phyloP scores from a whole-genome alignment of 2,113 vertebrate species.

The Fulmarus glacialis region DNA sequence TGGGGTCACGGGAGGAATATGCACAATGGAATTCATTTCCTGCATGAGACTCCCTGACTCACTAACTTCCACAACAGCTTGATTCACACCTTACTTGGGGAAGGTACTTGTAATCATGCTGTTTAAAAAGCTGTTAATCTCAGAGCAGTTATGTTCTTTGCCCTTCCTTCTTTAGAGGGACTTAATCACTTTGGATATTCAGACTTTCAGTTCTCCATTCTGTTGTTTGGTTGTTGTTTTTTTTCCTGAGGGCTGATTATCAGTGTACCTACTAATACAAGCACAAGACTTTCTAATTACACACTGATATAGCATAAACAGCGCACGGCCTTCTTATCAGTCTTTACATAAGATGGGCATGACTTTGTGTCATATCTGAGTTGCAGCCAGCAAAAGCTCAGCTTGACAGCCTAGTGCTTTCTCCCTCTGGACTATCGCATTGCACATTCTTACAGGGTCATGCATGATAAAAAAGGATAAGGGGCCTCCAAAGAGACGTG shows the following conservation, averaged over 20 bases:
- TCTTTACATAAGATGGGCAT: slow-evolving; percentile 36
- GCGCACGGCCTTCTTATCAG: not conserved
- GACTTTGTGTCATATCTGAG: slow-evolving; percentile 33
- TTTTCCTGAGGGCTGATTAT: not conserved
- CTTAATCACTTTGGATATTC: not conserved
- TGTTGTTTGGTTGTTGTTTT: too few relatives aligned
- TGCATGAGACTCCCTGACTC: not conserved
- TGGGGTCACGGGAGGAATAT: not conserved
- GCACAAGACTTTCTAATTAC: not conserved
- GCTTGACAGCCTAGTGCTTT: not conserved
- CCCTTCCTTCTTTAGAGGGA: not conserved
- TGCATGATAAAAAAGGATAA: slow-evolving; percentile 2
- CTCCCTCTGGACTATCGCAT: not conserved
- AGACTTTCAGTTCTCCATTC: not conserved
- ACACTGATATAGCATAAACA: not conserved
- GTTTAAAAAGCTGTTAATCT: not conserved
- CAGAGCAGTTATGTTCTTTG: not conserved
- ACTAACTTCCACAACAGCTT: not conserved
- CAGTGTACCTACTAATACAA: not conserved
- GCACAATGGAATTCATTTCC: not conserved
- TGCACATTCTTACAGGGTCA: slow-evolving; percentile 60
- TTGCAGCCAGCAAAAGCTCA: slow-evolving; percentile 25
- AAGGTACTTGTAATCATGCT: not conserved
- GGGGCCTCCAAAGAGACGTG: not conserved
- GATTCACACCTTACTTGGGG: not conserved